Conservation (phyloP, 2,888 invertebrate species). For the Agrilus mali region DNA sequence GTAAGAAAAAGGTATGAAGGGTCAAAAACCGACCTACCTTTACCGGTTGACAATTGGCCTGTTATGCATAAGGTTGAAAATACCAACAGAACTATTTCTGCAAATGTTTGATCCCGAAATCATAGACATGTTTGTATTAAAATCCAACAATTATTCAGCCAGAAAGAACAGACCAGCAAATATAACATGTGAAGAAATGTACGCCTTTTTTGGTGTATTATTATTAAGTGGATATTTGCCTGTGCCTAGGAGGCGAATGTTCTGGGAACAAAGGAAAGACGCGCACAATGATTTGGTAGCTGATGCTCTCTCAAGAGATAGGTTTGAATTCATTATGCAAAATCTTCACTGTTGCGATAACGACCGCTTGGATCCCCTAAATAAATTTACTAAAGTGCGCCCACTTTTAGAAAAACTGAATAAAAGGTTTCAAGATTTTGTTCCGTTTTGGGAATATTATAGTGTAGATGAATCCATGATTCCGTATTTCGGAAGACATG, state of each 20-base stretch:
- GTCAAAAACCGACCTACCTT: not conserved
- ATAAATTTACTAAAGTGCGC: conserved; percentile 18
- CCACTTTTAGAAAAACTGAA: conserved; percentile 16
- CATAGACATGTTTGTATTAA: conserved; percentile 9
- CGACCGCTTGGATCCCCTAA: conserved; percentile 12
- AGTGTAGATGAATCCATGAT: conserved; percentile 26
- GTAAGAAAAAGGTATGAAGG: conserved; percentile 1
- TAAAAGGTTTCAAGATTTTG: conserved; percentile 14
- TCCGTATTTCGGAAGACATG: conserved; percentile 25
- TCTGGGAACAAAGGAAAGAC: conserved; percentile 17
- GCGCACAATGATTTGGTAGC: conserved; percentile 15
- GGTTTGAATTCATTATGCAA: conserved; percentile 18
- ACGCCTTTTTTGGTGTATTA: conserved; percentile 13
- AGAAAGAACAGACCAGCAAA: conserved; percentile 6
- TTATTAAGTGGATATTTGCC: conserved; percentile 17
- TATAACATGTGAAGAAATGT: conserved; percentile 7
- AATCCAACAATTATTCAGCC: conserved; percentile 10
- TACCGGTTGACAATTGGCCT: not conserved
- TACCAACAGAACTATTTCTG: conserved; percentile 9
- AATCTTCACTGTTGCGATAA: conserved; percentile 20
- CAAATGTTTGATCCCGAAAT: not conserved
- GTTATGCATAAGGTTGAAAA: not conserved
- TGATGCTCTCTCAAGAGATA: conserved; percentile 16
- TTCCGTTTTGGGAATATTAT: conserved; percentile 13
- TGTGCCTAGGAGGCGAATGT: conserved; percentile 17